Conservation (phyloP, 2,888 invertebrate species). For the Perithous albicinctus region DNA sequence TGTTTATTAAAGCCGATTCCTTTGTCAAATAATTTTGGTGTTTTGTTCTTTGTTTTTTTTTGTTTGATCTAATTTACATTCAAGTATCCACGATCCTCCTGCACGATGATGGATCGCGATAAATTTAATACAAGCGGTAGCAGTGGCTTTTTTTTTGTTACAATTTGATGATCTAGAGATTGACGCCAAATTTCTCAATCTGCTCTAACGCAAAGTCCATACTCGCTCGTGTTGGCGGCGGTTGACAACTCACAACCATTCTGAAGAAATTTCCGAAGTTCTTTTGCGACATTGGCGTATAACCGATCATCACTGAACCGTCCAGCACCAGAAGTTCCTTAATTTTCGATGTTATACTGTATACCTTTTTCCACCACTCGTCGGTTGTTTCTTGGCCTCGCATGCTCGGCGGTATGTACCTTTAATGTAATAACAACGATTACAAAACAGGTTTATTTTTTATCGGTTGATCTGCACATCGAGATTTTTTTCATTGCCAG, state of each 20-base stretch:
- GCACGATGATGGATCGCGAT: constrained; percentile 3
- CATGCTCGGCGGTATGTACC: constrained; percentile 87
- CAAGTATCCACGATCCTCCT: not conserved
- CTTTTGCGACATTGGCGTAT: constrained; percentile 88
- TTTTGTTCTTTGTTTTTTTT: not conserved
- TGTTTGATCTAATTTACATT: not conserved
- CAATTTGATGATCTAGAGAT: constrained; percentile 69
- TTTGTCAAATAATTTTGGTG: constrained; percentile 30
- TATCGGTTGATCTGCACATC: too few species aligned
- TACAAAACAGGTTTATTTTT: too few species aligned
- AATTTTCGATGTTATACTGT: constrained; percentile 88
- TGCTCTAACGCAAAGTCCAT: constrained; percentile 88
- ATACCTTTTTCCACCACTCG: constrained; percentile 86
- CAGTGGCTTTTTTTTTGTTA: not conserved
- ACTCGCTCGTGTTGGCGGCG: constrained; percentile 86
- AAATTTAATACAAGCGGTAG: constrained; percentile 3
- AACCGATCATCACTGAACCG: constrained; percentile 91
- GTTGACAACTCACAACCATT: constrained; percentile 91
- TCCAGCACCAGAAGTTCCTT: constrained; percentile 89
- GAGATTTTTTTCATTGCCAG: not conserved
- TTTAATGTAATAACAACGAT: constrained; percentile 50
- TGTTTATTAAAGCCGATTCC: constrained; percentile 49
- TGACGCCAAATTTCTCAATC: constrained; percentile 88
- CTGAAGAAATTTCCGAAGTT: constrained; percentile 91
- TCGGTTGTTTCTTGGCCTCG: constrained; percentile 83